Conservation (phyloP, 1,140 invertebrate genomes). For the Drosophila burlai region DNA sequence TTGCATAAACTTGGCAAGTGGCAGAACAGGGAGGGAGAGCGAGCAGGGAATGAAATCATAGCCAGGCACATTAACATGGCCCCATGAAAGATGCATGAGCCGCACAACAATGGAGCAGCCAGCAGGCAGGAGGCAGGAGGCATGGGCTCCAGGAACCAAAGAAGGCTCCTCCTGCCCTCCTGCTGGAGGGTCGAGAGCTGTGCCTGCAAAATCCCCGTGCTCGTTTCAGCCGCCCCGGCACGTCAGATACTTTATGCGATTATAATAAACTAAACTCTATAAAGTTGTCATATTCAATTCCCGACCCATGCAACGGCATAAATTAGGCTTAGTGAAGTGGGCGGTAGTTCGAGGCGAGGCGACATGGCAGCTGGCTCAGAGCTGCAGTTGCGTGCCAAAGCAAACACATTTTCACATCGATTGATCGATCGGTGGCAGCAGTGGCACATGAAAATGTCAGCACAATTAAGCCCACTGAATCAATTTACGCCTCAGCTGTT, state of each 20-base stretch:
- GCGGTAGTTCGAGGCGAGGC: not conserved
- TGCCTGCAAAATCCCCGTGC: slow-evolving; percentile 20
- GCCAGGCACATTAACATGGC: slow-evolving; percentile 62
- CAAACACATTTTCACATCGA: slow-evolving; percentile 36
- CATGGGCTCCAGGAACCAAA: not conserved
- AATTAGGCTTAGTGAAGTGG: slow-evolving; percentile 70
- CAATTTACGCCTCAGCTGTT: slow-evolving; percentile 68
- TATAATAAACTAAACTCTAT: slow-evolving; percentile 81
- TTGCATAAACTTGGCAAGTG: slow-evolving; percentile 67
- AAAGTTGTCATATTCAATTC: slow-evolving; percentile 82
- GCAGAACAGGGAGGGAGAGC: not conserved
- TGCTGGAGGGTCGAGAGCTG: not conserved
- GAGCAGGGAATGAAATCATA: slow-evolving; percentile 21
- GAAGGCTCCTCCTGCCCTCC: not conserved
- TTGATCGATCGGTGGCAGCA: slow-evolving; percentile 61
- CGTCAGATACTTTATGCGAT: slow-evolving; percentile 76
- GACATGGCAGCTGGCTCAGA: not conserved
- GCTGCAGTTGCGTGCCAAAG: slow-evolving; percentile 52
- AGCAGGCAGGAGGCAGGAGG: not conserved
- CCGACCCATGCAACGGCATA: slow-evolving; percentile 65
- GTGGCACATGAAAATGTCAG: slow-evolving; percentile 75
- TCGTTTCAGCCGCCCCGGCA: slow-evolving; percentile 52
- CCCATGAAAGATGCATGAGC: slow-evolving; percentile 78
- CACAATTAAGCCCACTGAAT: slow-evolving; percentile 78
- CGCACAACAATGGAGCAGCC: slow-evolving; percentile 35